Conservation (phyloP, 2,797 vertebrate genomes). For the Siniperca obscura region DNA sequence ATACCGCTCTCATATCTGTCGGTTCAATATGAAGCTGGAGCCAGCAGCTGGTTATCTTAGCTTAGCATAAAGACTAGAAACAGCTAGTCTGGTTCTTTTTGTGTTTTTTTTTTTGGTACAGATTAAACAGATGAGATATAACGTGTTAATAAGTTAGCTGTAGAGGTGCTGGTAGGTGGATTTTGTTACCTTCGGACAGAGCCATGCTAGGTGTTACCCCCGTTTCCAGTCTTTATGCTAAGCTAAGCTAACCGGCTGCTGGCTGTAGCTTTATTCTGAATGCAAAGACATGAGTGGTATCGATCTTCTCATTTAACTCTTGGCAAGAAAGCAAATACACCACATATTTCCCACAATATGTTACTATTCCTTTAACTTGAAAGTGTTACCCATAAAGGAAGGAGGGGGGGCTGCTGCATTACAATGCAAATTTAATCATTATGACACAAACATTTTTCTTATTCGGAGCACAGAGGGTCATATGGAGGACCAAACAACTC, state of each 20-base stretch:
- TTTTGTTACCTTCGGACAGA: background rate
- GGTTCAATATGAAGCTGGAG: background rate
- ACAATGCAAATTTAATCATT: constrained; percentile 9
- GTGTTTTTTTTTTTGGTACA: background rate
- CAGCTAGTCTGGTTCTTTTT: background rate
- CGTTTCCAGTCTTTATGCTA: background rate
- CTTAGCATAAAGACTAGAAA: background rate
- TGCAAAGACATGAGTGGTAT: background rate
- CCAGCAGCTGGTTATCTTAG: background rate
- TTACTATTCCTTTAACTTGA: background rate
- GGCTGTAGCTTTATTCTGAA: background rate
- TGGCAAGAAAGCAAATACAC: background rate
- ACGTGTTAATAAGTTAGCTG: background rate
- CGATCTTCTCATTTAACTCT: background rate
- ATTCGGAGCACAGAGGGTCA: constrained; percentile 25
- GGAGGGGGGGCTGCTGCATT: background rate
- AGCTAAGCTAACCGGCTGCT: background rate
- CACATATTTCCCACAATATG: background rate
- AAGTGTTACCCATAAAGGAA: background rate
- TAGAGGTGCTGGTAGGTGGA: too few species aligned
- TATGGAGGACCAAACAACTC: constrained; percentile 20
- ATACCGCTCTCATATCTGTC: background rate
- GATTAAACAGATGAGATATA: background rate
- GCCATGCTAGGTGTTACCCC: background rate
- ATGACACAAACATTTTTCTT: background rate